Evolutionary conservation across 30 jellyfish, hydroid and myxozoan genomes (phyloP).

Genomic region (Aurelia aurita): DNA sequence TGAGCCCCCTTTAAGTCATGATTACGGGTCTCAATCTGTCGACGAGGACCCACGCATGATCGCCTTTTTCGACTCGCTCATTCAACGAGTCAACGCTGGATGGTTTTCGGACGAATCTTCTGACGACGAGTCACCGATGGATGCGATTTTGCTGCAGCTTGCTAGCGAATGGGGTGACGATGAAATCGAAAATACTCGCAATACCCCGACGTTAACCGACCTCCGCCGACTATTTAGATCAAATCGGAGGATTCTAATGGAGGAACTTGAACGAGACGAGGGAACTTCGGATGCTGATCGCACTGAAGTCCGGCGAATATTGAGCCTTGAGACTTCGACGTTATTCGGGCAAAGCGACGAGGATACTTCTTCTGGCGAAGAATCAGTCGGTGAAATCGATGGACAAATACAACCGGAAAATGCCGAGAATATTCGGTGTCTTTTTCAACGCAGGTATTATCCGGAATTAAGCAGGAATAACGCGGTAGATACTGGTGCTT

Average conservation of each 20-base stretch:
- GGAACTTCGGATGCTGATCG: neutral
- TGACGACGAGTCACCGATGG: slow-evolving; percentile 76
- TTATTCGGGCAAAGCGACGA: neutral
- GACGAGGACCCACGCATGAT: slow-evolving; percentile 95
- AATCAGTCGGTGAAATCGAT: neutral
- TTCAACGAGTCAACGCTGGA: slow-evolving; percentile 82
- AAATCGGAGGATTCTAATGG: slow-evolving; percentile 33
- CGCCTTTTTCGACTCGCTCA: slow-evolving; percentile 91
- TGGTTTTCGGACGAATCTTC: slow-evolving; percentile 78
- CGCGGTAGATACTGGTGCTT: neutral
- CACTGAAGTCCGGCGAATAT: slow-evolving; percentile 25
- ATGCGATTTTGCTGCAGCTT: slow-evolving; percentile 46
- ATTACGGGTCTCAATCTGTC: slow-evolving; percentile 71
- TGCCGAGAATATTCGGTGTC: neutral
- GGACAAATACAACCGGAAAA: slow-evolving; percentile 24
- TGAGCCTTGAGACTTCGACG: neutral
- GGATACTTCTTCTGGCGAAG: neutral
- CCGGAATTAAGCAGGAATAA: neutral
- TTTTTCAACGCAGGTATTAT: neutral
- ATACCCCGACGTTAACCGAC: slow-evolving; percentile 38
- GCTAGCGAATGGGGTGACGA: slow-evolving; percentile 26
- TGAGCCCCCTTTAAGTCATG: slow-evolving; percentile 82
- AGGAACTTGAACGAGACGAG: slow-evolving; percentile 36
- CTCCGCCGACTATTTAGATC: slow-evolving; percentile 43
- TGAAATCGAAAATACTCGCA: slow-evolving; percentile 12